These are phyloP conservation scores for Diogma glabrata DNA, from an alignment of 2,888 invertebrate species.

Conservation along the genomic window DNA sequence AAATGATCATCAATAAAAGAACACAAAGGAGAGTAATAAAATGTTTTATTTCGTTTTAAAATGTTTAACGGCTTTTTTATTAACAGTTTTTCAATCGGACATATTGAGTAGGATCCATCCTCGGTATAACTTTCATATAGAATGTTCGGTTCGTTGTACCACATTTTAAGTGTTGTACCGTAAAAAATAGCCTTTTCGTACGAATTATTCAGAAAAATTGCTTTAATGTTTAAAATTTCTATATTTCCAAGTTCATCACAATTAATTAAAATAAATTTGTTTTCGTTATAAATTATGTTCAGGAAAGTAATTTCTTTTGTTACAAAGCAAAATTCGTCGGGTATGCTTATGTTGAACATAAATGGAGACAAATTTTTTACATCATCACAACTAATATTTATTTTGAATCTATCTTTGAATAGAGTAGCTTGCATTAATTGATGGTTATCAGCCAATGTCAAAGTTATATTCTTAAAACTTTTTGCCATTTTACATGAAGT, in stretches of 20 bases:
- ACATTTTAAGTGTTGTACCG: constrained; percentile 3
- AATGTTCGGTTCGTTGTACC: constrained; percentile 7
- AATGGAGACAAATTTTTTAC: not conserved
- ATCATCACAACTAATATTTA: constrained; percentile 5
- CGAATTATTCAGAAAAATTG: not conserved
- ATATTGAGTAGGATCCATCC: not conserved
- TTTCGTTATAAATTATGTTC: too few relatives aligned
- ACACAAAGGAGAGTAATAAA: not conserved
- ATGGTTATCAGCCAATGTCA: not conserved
- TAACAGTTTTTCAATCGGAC: not conserved
- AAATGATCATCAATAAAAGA: not conserved
- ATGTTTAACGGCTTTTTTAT: constrained; percentile 2
- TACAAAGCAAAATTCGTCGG: constrained; percentile 6
- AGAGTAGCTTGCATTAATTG: constrained; percentile 9
- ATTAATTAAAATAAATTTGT: not conserved
- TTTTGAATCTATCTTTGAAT: not conserved
- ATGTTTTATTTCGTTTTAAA: not conserved
- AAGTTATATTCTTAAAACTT: not conserved
- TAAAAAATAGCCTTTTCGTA: constrained; percentile 5
- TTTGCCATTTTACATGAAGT: not conserved
- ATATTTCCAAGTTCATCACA: not conserved
- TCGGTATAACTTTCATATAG: constrained; percentile 6
- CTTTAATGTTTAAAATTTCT: not conserved
- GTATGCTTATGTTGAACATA: constrained; percentile 8
- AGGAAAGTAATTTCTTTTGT: constrained; percentile 9